Base-by-base conservation (phyloP, 2,113 vertebrate genomes). In the Dunckerocampus dactyliophorus region DNA sequence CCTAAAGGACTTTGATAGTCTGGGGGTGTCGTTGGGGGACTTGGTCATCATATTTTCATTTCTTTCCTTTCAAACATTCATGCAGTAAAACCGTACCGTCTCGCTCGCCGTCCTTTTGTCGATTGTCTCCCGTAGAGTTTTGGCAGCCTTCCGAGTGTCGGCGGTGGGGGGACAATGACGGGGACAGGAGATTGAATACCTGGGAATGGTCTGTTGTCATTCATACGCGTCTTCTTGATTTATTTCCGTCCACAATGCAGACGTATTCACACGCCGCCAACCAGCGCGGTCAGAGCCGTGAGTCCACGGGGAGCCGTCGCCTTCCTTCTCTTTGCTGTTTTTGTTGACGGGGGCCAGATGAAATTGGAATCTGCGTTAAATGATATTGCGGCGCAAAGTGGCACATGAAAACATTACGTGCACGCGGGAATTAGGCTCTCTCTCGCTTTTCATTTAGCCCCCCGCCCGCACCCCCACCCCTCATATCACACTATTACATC, bases 241-340 rank as follows among this genome's bases (percentile, higher is more conserved):
- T 56, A 20, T 42, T 56, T 56, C 19, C 12, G 69, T 85, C 62
- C 70, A 65, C 65, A 66, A 42, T 14, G 34, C 20, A n/a, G 77
- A 79, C 20, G 12, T 79, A 81, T 77, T 81, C 63, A 74, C 24
- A 52, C 31, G 22, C 46, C 19, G 53, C 31, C 12, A n/a, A n/a
- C n/a, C n/a, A n/a, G n/a, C n/a, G n/a, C n/a, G n/a, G n/a, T n/a
- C n/a, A n/a, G n/a, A n/a, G n/a, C n/a, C n/a, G n/a, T n/a, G n/a
- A n/a, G 69, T 84, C 80, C 42, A 3, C 60, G 0, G 76, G 74
- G 73, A 79, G 58, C 75, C 69, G 72, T 71, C 45, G 37, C 42
- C 77, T 57, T 69, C 58, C 28, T 5, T 34, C 75, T 76, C 65
- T 60, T n/a, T 50, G 65, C 74, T 63, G 65, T 34, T 78, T 75